Conservation (phyloP, 2,888 invertebrate species). For the Archaeoteleia sp. region DNA sequence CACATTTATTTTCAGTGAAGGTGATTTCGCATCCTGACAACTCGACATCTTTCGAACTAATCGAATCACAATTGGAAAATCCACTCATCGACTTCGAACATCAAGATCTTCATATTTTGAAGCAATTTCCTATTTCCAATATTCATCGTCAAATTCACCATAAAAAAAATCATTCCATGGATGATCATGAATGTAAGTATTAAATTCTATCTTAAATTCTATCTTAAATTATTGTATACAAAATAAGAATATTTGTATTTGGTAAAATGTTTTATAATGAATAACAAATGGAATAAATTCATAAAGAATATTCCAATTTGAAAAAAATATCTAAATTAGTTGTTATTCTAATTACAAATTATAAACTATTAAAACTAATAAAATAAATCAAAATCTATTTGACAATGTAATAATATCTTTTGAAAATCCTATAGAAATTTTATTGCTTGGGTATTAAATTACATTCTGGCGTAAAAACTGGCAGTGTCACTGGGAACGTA, state of each 20-base stretch:
- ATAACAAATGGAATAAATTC: no score
- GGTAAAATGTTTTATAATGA: no score
- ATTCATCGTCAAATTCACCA: constrained; percentile 68
- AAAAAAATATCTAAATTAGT: no score
- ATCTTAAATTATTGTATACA: not conserved
- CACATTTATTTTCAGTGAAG: constrained; percentile 77
- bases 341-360: no score
- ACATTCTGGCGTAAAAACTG: constrained; percentile 18
- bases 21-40: constrained; percentile 79
- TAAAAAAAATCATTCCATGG: constrained; percentile 63
- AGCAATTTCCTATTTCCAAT: constrained; percentile 69
- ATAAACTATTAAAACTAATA: no score
- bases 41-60: constrained; percentile 77
- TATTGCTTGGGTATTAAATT: constrained; percentile 24
- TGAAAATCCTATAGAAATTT: not conserved
- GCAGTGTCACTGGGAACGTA: constrained; percentile 23
- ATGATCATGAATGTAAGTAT: constrained; percentile 68
- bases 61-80: constrained; percentile 78
- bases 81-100: constrained; percentile 78
- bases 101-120: constrained; percentile 76
- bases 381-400: constrained; percentile 5
- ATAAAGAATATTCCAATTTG: no score
- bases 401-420: constrained; percentile 12
- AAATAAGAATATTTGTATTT: not conserved
- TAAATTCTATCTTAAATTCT: not conserved